Base-by-base conservation (phyloP, 2,113 vertebrate genomes). In the Pelecanoides urinatrix region DNA sequence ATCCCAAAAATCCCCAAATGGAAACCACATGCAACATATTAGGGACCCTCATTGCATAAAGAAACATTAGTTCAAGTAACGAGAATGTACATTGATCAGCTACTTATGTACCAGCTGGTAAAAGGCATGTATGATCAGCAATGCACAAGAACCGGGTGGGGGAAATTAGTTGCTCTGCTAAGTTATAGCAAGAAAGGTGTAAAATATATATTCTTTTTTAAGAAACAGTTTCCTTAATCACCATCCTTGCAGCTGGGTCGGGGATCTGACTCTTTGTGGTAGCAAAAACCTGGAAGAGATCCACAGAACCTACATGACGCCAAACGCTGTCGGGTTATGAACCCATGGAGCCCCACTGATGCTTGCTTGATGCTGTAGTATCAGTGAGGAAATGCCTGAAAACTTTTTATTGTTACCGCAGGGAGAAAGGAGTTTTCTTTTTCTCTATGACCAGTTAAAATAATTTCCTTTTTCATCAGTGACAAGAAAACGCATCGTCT, bases 21-120 rank as follows among this genome's bases (percentile, higher is more conserved):
- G 96, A 97, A 97, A 97, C 93, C 96, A 97, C 90, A 97, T 96
- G 97, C 90, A 96, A 85, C 67, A 50, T 95, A 82, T 95, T 93
- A 96, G 74, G 83, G 71, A 94, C 76, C 78, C 75, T 95, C 79
- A 32, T 9, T 88, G 85, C 68, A 92, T 91, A 91, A 88, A 96
- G 82, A 94, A 95, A 92, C 73, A 74, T 81, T 89, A 88, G 83
- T 94, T 79, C 90, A 87, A 91, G 86, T 68, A 92, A 96, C 0
- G 2, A 93, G 86, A 93, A 70, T 5, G 13, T 86, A 88, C 78
- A 75, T 66, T 47, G 82, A 95, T 96, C 82, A 73, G 68, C 82
- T 84, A 77, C 91, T 87, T 87, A 56, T 5, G 80, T 68, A 86
- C 82, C 84, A 82, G 90, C 95, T 86, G 94, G 82, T 59, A 79